Base-by-base conservation (phyloP, 2,888 invertebrate species). In the Hirtodrosophila confusa region DNA sequence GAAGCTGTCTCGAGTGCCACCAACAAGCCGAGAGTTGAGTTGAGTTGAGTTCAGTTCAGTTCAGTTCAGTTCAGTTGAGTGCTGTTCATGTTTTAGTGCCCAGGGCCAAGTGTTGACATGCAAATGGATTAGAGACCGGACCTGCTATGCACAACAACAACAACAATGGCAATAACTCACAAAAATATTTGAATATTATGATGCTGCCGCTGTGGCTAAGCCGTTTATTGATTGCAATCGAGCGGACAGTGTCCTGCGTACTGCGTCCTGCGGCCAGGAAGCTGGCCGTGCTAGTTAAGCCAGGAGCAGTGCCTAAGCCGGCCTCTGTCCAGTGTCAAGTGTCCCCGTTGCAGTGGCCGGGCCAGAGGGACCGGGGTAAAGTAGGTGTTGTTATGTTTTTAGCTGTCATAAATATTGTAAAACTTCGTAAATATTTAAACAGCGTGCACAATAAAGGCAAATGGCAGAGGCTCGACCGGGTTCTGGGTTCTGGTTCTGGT, bases 161-260 rank as follows among this genome's bases (percentile, higher is more conserved):
- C 40, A 11, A 41, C 17, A 17, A 17, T 17, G 17, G 17, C 17
- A 17, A 47, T 40, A 45, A 53, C 11, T 55, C 47, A 45, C 43
- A 64, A 64, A 78, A 70, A 78, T 66, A 84, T 78, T 71, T 78
- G 62, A 77, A 65, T 74, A 63, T 78, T 75, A 73, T 64, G 48
- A 44, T 71, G 70, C 63, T 78, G 78, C 66, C 70, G 68, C 41
- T 62, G 50, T 58, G 63, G 47, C 69, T 86, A 85, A 86, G 85
- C 85, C 83, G 83, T 86, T 86, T 86, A 86, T 87, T 87, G 87
- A 87, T 87, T 80, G 83, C 87, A 82, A 85, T 87, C 83, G 82
- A 84, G 44, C 49, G 43, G 27, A 40, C 43, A 51, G 53, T 27
- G 43, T 45, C 60, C 50, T 44, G 49, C 40, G 44, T n/a, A 40